Base-by-base conservation (phyloP, 2,113 vertebrate species). In the Connochaetes taurinus region DNA sequence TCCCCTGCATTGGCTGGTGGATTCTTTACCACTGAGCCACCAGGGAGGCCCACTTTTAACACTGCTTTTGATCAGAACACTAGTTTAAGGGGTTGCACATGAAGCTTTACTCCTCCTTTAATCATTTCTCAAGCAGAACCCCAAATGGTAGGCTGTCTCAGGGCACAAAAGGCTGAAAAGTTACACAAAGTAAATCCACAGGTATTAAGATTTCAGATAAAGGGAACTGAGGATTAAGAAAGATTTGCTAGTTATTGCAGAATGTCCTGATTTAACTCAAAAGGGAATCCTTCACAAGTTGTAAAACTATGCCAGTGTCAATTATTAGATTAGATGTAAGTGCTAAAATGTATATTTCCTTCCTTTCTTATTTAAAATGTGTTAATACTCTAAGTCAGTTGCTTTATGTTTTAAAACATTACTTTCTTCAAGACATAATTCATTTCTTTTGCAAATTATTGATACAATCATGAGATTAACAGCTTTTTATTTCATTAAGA, bases 401-500 rank as follows among this genome's bases (percentile, higher is more conserved):
- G 47, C 47, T 95, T 78, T 25, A 55, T 81, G 57, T 50, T 12
- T 85, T 78, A 85, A 87, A 90, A 76, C 27, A 74, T 80, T 92
- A 91, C 94, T 97, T 97, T 81, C 43, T 62, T 94, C 14, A 97
- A 80, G 76, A 74, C 31, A 92, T 64, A 90, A 86, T 82, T 10
- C 7, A 89, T 47, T 97, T 27, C 12, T 89, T 94, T 76, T 29
- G 88, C 62, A 83, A 91, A 80, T 76, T 92, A 74, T 58, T 89
- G 45, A 95, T 80, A 81, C 6, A 92, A 60, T 84, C 3, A 91
- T 67, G 86, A 90, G 47, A 96, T 96, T 93, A 95, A 62, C 31
- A 57, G 74, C 8, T 50, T 92, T 94, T 92, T 95, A 94, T 95
- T 92, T 98, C 93, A 97, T 93, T 98, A 97, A 96, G 94, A 95